These are phyloP conservation scores for Metacarcinus magister DNA, from an alignment of 2,888 invertebrate genomes.

Conservation along the genomic window DNA sequence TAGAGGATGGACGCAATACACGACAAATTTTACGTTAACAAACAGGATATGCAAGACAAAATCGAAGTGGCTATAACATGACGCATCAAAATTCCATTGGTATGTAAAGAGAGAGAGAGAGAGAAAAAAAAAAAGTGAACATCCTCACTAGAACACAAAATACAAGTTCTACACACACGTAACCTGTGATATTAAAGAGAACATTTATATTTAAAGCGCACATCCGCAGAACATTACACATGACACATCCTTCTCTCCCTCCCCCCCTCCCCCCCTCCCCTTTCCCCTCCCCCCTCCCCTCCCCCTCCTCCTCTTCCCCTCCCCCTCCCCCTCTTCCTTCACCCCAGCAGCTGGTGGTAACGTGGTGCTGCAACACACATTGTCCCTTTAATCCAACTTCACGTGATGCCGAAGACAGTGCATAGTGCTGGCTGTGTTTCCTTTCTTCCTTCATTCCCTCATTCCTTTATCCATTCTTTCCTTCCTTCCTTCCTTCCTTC, in stretches of 20 bases:
- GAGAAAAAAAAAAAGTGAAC: no score
- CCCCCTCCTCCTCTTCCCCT: no score
- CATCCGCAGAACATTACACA: background rate
- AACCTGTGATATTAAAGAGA: no score
- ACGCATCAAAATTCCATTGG: no score
- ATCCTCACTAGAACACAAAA: no score
- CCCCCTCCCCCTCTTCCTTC: background rate
- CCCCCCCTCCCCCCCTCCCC: background rate
- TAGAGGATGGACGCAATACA: no score
- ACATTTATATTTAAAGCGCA: background rate
- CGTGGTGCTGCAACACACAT: background rate
- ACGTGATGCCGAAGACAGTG: background rate
- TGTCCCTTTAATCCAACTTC: background rate
- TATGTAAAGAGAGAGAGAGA: no score
- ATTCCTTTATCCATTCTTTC: background rate
- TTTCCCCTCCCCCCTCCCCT: background rate
- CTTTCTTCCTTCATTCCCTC: constrained; percentile 32
- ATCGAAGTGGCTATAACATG: no score
- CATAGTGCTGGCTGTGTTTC: background rate
- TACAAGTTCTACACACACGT: no score
- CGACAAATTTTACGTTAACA: no score
- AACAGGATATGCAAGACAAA: no score
- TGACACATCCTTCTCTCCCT: background rate
- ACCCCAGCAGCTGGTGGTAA: background rate
- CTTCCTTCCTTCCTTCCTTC: constrained; percentile 33